phyloP scores from a whole-genome alignment of 2,113 vertebrate species.

The Mastomys natalensis region DNA sequence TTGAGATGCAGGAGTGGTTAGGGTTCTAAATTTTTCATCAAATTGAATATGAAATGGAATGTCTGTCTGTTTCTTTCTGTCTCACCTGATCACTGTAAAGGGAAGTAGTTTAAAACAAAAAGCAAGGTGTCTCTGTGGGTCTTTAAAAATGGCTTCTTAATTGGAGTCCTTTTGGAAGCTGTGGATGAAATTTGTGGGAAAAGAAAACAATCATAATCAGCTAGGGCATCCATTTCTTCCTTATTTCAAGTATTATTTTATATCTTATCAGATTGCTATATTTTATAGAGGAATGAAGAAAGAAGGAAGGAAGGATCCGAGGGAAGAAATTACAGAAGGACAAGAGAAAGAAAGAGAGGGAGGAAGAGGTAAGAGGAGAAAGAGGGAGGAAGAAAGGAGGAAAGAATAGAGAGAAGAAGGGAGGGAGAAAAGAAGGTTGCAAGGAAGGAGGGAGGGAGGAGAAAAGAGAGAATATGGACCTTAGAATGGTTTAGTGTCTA shows the following conservation, averaged over 20 bases:
- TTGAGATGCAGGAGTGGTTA: conserved; percentile 75
- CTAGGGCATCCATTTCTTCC: background rate
- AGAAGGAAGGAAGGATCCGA: background rate
- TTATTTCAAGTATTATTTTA: conserved; percentile 14
- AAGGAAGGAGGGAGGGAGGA: background rate
- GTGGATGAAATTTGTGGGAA: conserved; percentile 20
- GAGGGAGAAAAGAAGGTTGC: too few relatives aligned
- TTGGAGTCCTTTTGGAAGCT: conserved; percentile 63
- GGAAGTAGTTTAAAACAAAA: background rate
- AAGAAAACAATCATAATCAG: background rate
- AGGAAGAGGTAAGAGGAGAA: background rate
- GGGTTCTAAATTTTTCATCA: conserved; percentile 74
- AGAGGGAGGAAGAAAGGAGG: too few relatives aligned
- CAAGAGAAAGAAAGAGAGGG: too few relatives aligned
- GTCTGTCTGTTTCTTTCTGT: conserved; percentile 70
- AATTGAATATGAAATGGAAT: conserved; percentile 70
- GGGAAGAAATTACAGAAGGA: background rate
- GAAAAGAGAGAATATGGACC: background rate
- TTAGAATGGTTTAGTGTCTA: background rate
- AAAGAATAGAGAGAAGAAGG: too few relatives aligned
- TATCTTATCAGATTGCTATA: conserved; percentile 35
- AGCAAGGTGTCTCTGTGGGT: background rate
- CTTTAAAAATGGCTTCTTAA: conserved; percentile 66
- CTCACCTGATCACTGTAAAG: conserved; percentile 58
- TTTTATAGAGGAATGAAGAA: conserved; percentile 28